These are phyloP conservation scores for Amblyraja radiata DNA, from an alignment of 2,797 vertebrate genomes.

Conservation along the genomic window DNA sequence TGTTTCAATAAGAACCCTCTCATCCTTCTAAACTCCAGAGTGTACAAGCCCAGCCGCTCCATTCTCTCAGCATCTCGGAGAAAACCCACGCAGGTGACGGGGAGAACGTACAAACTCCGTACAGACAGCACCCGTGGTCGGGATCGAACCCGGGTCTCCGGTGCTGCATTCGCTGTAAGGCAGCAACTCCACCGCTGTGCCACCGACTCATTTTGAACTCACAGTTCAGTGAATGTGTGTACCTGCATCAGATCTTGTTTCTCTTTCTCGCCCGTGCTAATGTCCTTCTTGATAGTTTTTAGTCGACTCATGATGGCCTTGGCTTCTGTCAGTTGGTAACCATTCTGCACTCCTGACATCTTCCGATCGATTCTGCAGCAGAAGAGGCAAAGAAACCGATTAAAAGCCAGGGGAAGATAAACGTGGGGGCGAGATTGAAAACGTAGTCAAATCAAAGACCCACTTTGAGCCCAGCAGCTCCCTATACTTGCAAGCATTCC, in stretches of 20 bases:
- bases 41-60: too few relatives aligned
- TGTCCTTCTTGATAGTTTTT: slow-evolving; percentile 67
- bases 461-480: background rate
- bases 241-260: slow-evolving; percentile 75
- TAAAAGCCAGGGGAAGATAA: background rate
- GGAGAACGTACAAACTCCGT: too few relatives aligned
- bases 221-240: slow-evolving; percentile 20
- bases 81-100: too few relatives aligned
- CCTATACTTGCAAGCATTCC: too few relatives aligned
- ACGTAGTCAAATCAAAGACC: background rate
- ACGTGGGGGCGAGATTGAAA: background rate
- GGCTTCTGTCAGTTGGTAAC: slow-evolving; percentile 69
- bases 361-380: slow-evolving; percentile 70
- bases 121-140: too few relatives aligned
- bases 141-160: too few relatives aligned
- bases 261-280: slow-evolving; percentile 71
- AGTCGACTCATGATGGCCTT: slow-evolving; percentile 71
- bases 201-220: background rate
- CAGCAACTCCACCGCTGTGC: too few relatives aligned
- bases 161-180: too few relatives aligned
- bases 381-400: slow-evolving; percentile 13
- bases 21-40: too few relatives aligned
- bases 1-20: too few relatives aligned
- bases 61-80: too few relatives aligned
- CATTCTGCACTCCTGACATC: slow-evolving; percentile 70